Evolutionary conservation across 2,113 vertebrate species (phyloP).

Genomic region (Nestor notabilis): DNA sequence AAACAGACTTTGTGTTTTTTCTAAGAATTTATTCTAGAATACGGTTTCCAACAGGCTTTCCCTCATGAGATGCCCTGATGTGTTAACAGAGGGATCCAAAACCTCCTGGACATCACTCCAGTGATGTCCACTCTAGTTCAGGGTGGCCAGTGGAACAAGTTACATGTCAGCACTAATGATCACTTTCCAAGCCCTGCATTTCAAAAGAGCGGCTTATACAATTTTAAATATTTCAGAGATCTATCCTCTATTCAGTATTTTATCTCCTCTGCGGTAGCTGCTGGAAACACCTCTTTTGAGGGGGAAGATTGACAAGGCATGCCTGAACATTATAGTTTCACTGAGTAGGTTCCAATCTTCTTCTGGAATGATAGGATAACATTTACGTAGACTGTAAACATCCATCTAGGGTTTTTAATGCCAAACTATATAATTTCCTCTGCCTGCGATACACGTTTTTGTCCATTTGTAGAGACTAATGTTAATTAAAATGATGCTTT

Average conservation of each 20-base stretch:
- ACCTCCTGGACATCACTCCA: not conserved
- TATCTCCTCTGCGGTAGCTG: not conserved
- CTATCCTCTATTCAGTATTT: not conserved
- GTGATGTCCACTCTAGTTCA: not conserved
- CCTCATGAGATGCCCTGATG: not conserved
- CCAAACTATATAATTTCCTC: not conserved
- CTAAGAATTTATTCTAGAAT: not conserved
- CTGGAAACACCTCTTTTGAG: not conserved
- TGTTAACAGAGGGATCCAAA: not conserved
- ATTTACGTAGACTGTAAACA: not conserved
- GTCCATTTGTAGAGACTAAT: not conserved
- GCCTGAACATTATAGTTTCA: not conserved
- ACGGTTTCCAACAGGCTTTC: not conserved
- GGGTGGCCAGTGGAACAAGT: not conserved
- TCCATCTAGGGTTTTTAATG: not conserved
- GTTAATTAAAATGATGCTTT: not conserved
- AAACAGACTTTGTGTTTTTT: not conserved
- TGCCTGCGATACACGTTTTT: not conserved
- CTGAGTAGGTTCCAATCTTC: not conserved
- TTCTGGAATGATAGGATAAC: not conserved
- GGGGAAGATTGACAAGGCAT: not conserved
- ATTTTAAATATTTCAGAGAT: not conserved
- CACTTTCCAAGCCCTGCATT: not conserved
- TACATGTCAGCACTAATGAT: not conserved
- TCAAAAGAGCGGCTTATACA: not conserved